Percentiles rank a stretch among this genome's conserved stretches.
phyloP scores from a whole-genome alignment of 2,888 invertebrate species.

The Chirona hameri region DNA sequence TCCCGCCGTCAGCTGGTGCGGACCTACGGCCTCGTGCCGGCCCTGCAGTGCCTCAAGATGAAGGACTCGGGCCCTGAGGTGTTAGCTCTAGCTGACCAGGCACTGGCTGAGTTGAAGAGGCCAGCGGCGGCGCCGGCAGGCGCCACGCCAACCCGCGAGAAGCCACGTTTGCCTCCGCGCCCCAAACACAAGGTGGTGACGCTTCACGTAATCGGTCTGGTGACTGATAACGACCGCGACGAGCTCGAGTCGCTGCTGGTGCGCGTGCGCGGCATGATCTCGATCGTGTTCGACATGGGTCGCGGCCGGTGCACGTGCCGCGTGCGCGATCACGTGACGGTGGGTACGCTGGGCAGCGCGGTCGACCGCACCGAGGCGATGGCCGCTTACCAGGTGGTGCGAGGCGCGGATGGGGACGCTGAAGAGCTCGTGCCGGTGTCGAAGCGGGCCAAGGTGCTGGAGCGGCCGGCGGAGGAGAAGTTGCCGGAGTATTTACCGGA shows the following conservation, averaged over 20 bases:
- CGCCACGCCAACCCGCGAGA: neutral
- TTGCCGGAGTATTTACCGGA: constrained; percentile 41
- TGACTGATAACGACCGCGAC: constrained; percentile 34
- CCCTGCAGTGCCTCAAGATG: neutral
- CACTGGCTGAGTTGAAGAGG: neutral
- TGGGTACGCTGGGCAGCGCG: constrained; percentile 39
- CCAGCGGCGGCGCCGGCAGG: neutral
- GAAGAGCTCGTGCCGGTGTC: constrained; percentile 34
- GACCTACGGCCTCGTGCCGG: neutral
- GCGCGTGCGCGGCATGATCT: constrained; percentile 40
- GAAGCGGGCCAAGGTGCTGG: neutral
- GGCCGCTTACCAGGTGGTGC: constrained; percentile 37
- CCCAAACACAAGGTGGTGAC: constrained; percentile 29
- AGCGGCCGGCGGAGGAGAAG: constrained; percentile 34
- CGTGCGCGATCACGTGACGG: constrained; percentile 38
- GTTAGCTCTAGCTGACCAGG: neutral
- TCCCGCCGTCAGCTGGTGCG: neutral
- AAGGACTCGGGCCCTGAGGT: neutral
- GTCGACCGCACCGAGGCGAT: constrained; percentile 38
- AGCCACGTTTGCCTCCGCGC: constrained; percentile 6
- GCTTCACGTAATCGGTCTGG: constrained; percentile 32
- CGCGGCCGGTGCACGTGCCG: constrained; percentile 39
- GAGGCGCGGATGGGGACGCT: constrained; percentile 34
- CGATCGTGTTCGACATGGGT: constrained; percentile 40
- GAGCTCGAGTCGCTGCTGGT: constrained; percentile 40